These are phyloP conservation scores for Uromys caudimaculatus DNA, from an alignment of 2,797 vertebrate species.

Conservation along the genomic window DNA sequence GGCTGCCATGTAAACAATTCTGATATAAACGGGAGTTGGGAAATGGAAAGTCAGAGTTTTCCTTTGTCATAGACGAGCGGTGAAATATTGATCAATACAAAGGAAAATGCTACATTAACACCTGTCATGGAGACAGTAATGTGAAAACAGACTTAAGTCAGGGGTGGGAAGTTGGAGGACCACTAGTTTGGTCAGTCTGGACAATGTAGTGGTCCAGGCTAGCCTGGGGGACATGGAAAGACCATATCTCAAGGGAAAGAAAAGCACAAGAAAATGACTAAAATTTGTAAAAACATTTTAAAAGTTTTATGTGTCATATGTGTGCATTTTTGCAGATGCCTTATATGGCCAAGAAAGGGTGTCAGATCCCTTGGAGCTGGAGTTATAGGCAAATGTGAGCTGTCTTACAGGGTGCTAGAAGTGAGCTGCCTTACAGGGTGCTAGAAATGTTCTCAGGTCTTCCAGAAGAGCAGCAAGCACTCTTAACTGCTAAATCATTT, in stretches of 20 bases:
- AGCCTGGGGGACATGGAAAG: background rate
- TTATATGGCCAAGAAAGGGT: background rate
- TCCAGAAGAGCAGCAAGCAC: background rate
- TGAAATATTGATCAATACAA: background rate
- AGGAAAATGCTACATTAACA: background rate
- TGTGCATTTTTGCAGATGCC: background rate
- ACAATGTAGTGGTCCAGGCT: background rate
- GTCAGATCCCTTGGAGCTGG: background rate
- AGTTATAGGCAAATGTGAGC: background rate
- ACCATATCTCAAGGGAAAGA: background rate
- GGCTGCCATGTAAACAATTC: slow-evolving; percentile 43
- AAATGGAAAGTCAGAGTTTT: slow-evolving; percentile 23
- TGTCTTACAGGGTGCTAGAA: background rate
- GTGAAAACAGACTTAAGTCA: background rate
- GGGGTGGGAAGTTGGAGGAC: background rate
- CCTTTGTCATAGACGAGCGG: slow-evolving; percentile 15
- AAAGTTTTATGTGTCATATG: background rate
- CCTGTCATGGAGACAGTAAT: background rate
- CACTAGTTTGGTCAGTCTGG: background rate
- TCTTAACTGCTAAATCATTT: background rate
- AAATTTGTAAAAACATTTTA: background rate
- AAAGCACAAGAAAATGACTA: background rate
- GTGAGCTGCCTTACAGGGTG: background rate
- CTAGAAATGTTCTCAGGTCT: background rate
- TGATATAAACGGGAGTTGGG: slow-evolving; percentile 13